Base-by-base conservation (phyloP, 2,797 vertebrate species). In the Macroramphosus scolopax region DNA sequence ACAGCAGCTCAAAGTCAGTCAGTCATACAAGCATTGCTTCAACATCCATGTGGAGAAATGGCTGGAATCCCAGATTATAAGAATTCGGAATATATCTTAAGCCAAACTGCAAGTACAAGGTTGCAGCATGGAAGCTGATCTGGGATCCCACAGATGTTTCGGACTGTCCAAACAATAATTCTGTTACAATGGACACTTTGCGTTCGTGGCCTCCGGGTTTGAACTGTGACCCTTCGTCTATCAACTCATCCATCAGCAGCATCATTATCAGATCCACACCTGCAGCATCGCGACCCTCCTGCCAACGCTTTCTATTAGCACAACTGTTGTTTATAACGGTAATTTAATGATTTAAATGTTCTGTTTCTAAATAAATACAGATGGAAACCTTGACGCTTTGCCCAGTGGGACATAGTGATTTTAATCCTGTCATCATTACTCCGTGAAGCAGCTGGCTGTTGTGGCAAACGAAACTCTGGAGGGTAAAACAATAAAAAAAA, bases 191-290 rank as follows among this genome's bases (percentile, higher is more conserved):
- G 53, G 33, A 55, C 22, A 61, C 57, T 68, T 37, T 58, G 42
- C 15, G 17, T 29, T 60, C 31, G 31, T 4, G 8, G 57, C 70
- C 77, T 72, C 53, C 36, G 18, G 73, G 68, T 60, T 51, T 77
- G 75, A 82, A 46, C 68, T 66, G 0, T 63, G 74, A 77, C 75
- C 75, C 58, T 36, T 14, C 25, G 50, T 68, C 52, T 51, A 29
- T 62, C 25, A 45, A 41, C 47, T 67, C 53, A 67, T 80, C 77
- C 50, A 24, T 83, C 70, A 60, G 46, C 64, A 60, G 39, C 36
- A n/a, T 46, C 47, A 65, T 54, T 59, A 48, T 37, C 51, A 32
- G 22, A 34, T 29, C 33, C 30, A 18, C 48, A 48, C 48, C 14
- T 55, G 41, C 42, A 42, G 17, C n/a, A n/a, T n/a, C n/a, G n/a